Evolutionary conservation across 1,140 invertebrate genomes (phyloP).

Genomic region (Lanistes nyassanus): DNA sequence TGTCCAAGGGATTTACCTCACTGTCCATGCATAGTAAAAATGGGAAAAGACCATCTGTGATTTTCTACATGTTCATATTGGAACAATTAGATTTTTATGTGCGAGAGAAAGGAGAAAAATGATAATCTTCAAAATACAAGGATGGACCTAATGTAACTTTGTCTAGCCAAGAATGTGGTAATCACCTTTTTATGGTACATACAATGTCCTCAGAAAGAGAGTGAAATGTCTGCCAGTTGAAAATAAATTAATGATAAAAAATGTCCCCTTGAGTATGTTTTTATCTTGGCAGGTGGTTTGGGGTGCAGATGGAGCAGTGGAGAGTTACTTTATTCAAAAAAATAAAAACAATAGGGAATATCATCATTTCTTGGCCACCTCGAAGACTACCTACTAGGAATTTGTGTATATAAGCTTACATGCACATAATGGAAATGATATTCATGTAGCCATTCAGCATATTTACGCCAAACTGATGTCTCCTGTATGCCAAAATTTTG

Average conservation of each 20-base stretch:
- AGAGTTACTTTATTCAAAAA: background rate
- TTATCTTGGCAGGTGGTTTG: background rate
- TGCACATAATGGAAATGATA: too few relatives aligned
- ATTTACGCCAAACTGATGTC: too few relatives aligned
- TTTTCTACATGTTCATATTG: slow-evolving; percentile 11
- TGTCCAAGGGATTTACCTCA: slow-evolving; percentile 10
- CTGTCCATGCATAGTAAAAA: slow-evolving; percentile 15
- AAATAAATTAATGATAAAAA: slow-evolving; percentile 6
- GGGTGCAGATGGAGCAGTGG: background rate
- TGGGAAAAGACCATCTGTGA: slow-evolving; percentile 1
- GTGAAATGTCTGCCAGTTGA: slow-evolving; percentile 14
- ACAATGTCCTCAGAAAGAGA: background rate
- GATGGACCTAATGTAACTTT: slow-evolving; percentile 8
- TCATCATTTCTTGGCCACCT: too few relatives aligned
- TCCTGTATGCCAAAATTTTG: too few relatives aligned
- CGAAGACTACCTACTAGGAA: too few relatives aligned
- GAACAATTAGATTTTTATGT: slow-evolving; percentile 8
- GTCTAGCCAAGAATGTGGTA: slow-evolving; percentile 7
- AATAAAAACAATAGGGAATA: background rate
- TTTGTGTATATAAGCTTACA: too few relatives aligned
- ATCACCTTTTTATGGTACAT: slow-evolving; percentile 6
- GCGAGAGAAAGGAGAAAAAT: slow-evolving; percentile 2
- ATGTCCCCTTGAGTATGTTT: background rate
- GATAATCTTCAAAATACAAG: background rate
- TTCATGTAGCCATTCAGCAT: too few relatives aligned